Conservation (phyloP, 2,888 invertebrate genomes). For the Oligia latruncula region DNA sequence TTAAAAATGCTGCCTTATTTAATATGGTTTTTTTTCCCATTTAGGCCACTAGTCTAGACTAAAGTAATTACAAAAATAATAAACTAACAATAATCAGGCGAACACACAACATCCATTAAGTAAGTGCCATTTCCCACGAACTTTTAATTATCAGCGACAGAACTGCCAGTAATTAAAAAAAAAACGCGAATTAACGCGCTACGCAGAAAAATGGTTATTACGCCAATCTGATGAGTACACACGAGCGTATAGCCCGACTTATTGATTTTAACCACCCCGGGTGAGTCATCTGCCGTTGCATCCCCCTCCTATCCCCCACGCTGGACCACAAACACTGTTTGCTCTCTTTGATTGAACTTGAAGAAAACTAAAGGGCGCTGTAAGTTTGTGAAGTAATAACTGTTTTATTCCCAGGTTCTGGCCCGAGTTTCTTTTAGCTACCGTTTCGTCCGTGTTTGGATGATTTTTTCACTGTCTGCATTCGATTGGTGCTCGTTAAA, state of each 20-base stretch:
- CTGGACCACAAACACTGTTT: conserved; percentile 79
- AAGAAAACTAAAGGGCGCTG: conserved; percentile 75
- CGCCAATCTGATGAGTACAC: conserved; percentile 61
- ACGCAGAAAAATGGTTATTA: conserved; percentile 64
- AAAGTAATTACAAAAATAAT: conserved; percentile 15
- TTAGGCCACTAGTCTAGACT: not conserved
- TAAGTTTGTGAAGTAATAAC: conserved; percentile 78
- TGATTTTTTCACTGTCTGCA: conserved; percentile 68
- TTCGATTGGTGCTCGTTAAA: conserved; percentile 78
- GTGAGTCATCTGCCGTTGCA: conserved; percentile 84
- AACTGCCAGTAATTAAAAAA: conserved; percentile 38
- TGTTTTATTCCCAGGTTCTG: conserved; percentile 71
- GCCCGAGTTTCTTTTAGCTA: conserved; percentile 51
- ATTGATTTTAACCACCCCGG: conserved; percentile 86
- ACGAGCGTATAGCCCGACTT: conserved; percentile 70
- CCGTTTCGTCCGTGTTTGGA: conserved; percentile 44
- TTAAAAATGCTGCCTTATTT: not conserved
- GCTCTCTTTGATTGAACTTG: conserved; percentile 86
- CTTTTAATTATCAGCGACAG: conserved; percentile 52
- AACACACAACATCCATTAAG: conserved; percentile 43
- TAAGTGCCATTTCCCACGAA: conserved; percentile 42
- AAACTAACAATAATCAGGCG: conserved; percentile 31
- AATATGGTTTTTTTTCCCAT: not conserved
- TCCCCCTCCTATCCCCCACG: conserved; percentile 68
- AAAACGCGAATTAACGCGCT: conserved; percentile 48